Percentiles rank a stretch among this genome's conserved stretches.
Conservation (phyloP, 2,797 vertebrate genomes). For the Dromococcyx pavoninus region DNA sequence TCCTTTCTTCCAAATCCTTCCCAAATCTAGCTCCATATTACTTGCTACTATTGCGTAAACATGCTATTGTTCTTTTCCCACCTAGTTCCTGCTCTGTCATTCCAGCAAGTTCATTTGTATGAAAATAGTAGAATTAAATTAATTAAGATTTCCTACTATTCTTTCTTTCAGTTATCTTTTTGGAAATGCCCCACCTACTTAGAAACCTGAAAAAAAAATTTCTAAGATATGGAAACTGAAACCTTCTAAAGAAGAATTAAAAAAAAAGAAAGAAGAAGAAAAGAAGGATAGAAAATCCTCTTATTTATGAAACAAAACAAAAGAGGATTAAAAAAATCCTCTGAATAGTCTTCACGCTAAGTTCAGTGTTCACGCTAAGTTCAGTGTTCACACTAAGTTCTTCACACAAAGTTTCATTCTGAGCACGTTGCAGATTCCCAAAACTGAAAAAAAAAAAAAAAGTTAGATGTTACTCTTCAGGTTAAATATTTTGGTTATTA, state of each 20-base stretch:
- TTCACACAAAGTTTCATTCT: background rate
- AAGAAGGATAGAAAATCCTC: background rate
- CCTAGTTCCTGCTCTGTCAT: background rate
- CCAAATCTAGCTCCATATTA: background rate
- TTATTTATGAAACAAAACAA: background rate
- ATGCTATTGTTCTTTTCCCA: background rate
- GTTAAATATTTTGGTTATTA: background rate
- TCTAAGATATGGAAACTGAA: background rate
- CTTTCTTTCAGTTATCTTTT: background rate
- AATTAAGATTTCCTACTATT: constrained; percentile 30
- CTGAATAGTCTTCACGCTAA: background rate
- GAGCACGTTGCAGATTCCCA: background rate
- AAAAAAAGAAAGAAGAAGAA: background rate
- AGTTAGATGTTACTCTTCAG: background rate
- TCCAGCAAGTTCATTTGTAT: background rate
- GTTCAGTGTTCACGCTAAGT: background rate
- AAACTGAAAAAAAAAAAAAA: background rate
- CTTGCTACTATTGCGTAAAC: background rate
- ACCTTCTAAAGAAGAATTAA: background rate
- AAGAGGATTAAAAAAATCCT: background rate
- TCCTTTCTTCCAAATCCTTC: background rate
- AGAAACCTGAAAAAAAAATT: background rate
- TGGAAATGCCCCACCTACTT: background rate
- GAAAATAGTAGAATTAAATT: background rate
- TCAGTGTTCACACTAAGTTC: background rate